Percentiles rank a stretch among this genome's conserved stretches.
Evolutionary conservation across 2,888 invertebrate genomes (phyloP).

Genomic region (Machimus atricapillus): DNA sequence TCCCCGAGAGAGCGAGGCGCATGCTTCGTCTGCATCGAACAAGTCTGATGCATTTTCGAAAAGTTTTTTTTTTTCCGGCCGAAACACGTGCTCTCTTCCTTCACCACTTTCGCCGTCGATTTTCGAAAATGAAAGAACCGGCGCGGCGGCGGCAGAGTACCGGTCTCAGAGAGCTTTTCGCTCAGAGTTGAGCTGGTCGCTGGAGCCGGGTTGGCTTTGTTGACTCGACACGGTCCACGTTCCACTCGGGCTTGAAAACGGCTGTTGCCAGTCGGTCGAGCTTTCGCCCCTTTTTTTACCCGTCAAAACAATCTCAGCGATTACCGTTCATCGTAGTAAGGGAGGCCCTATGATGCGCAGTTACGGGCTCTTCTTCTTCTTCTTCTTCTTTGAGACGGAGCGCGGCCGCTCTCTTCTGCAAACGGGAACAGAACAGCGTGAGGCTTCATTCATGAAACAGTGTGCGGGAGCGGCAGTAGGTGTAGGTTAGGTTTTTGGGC

Average conservation of each 20-base stretch:
- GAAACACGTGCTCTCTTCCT: conserved; percentile 39
- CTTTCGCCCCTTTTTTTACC: background rate
- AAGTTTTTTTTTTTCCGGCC: background rate
- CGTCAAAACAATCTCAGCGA: background rate
- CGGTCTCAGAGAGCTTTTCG: conserved; percentile 27
- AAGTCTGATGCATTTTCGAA: conserved; percentile 5
- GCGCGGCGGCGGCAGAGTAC: background rate
- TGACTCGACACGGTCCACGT: conserved; percentile 24
- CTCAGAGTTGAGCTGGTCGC: background rate
- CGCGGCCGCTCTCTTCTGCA: background rate
- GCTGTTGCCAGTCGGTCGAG: background rate
- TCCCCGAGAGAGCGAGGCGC: background rate
- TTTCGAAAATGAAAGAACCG: background rate
- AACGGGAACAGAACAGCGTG: background rate
- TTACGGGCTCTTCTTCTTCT: background rate
- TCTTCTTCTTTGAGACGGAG: background rate
- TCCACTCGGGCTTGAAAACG: conserved; percentile 22
- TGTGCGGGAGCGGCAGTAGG: background rate
- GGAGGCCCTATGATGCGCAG: background rate
- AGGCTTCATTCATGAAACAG: background rate
- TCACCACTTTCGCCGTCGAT: conserved; percentile 43
- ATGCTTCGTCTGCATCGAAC: background rate
- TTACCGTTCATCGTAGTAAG: background rate
- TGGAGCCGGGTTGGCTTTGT: conserved; percentile 30
- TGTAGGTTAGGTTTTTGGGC: background rate